These are phyloP conservation scores for Athalia circularis DNA, from an alignment of 2,888 invertebrate genomes.

Conservation along the genomic window DNA sequence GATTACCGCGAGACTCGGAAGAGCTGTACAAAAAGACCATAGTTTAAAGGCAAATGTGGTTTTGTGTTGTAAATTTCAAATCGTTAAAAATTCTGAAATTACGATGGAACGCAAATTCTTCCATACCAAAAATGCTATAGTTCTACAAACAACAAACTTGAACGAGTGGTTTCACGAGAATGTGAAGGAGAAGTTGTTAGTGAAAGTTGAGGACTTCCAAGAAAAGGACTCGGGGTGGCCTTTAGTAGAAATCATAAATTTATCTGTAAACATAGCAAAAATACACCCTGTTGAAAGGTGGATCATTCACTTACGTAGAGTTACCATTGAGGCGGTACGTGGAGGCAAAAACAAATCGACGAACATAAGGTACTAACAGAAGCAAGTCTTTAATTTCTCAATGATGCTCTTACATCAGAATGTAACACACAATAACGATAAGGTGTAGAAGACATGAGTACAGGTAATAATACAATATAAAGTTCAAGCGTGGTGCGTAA, in stretches of 20 bases:
- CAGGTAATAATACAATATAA: too few species aligned
- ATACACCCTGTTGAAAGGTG: constrained; percentile 46
- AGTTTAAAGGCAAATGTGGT: constrained; percentile 40
- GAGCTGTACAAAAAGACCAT: background rate
- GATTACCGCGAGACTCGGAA: background rate
- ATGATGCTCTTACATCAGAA: too few species aligned
- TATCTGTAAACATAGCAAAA: constrained; percentile 52
- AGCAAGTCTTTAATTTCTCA: too few species aligned
- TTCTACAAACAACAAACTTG: constrained; percentile 52
- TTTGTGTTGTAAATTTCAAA: background rate
- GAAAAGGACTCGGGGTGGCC: constrained; percentile 55
- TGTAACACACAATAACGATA: too few species aligned
- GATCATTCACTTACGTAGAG: constrained; percentile 45
- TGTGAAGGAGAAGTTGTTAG: constrained; percentile 47
- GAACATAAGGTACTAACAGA: too few species aligned
- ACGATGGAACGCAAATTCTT: constrained; percentile 52
- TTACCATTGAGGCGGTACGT: too few species aligned
- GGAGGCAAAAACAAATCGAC: too few species aligned
- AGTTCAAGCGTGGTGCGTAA: too few species aligned
- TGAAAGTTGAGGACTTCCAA: constrained; percentile 56
- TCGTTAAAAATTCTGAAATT: background rate
- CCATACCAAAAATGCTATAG: constrained; percentile 46
- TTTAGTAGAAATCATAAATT: constrained; percentile 52
- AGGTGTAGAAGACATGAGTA: too few species aligned
- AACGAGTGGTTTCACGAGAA: constrained; percentile 52